Base-by-base conservation (phyloP, 2,113 vertebrate genomes). In the Furnarius figulus region DNA sequence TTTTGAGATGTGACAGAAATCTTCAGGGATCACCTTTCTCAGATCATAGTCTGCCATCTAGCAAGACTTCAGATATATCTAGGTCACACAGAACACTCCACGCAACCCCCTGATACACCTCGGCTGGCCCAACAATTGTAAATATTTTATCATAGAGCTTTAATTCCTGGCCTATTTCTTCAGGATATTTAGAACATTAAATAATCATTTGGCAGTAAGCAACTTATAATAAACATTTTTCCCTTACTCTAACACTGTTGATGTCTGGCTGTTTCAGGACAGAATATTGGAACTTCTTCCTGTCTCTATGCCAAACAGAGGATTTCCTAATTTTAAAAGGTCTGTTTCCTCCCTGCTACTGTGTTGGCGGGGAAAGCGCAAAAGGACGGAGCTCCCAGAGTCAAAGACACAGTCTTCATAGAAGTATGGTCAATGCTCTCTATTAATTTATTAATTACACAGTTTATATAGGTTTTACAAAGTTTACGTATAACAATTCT, bases 131-230 rank as follows among this genome's bases (percentile, higher is more conserved):
- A 0, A 47, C 10, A 81, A 71, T 39, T 55, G 30, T 82, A 89
- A 95, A 82, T 91, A 95, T 91, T 91, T 91, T 35, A 91, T 85
- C 55, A 58, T 5, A 91, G 15, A 71, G 23, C 24, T 75, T 84
- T 77, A 87, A 58, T 73, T 33, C 33, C 30, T 86, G 39, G 33
- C 55, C 72, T 87, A 86, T 83, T 83, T 87, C 52, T 85, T 80
- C 14, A 46, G 44, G 72, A 83, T 87, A 87, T 89, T 92, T 76
- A 44, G 55, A 85, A 87, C 14, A 28, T 39, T 44, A 80, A 92
- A 65, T 21, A 87, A 86, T 19, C 35, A 90, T 63, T 85, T 92
- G 53, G 40, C 58, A 80, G 66, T 25, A 67, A 97, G 78, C 30
- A 71, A 58, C 20, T 42, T 25, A 30, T 10, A 46, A 58, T 33